phyloP scores from a whole-genome alignment of 2,888 invertebrate genomes.

The Melanostoma mellinum region DNA sequence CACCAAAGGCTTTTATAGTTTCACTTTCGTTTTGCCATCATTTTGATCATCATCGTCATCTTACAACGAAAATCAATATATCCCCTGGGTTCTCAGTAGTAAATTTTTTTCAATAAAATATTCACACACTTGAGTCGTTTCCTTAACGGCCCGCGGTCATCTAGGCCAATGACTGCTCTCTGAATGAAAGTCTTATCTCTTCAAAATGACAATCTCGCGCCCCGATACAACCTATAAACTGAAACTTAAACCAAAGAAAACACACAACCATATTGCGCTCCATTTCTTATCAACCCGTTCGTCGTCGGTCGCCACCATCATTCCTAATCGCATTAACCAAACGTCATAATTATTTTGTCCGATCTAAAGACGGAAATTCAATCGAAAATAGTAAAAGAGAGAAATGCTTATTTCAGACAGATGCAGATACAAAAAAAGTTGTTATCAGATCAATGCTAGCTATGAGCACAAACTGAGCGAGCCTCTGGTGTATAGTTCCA shows the following conservation, averaged over 20 bases:
- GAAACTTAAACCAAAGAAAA: constrained; percentile 5
- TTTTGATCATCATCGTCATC: too few relatives aligned
- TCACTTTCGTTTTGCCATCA: too few relatives aligned
- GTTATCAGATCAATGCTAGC: constrained; percentile 52
- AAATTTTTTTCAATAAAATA: too few relatives aligned
- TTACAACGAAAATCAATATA: too few relatives aligned
- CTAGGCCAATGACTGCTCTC: not conserved
- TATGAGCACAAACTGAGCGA: constrained; percentile 5
- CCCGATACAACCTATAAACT: constrained; percentile 7
- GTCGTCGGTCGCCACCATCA: not conserved
- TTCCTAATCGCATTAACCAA: not conserved
- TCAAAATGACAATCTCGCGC: not conserved
- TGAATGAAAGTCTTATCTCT: constrained; percentile 29
- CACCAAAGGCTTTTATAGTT: too few relatives aligned
- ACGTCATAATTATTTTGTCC: constrained; percentile 53
- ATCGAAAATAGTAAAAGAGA: constrained; percentile 5
- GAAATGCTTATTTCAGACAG: constrained; percentile 40
- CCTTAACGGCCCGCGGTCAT: not conserved
- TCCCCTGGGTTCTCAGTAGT: too few relatives aligned
- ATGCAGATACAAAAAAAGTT: constrained; percentile 38
- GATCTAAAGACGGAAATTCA: constrained; percentile 44
- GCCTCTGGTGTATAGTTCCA: constrained; percentile 49
- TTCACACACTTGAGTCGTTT: too few relatives aligned
- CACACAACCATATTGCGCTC: constrained; percentile 8
- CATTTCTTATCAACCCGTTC: constrained; percentile 16